Percentiles rank a stretch among this genome's conserved stretches.
Conservation (phyloP, 1,140 invertebrate genomes). For the Liolophura sinensis region DNA sequence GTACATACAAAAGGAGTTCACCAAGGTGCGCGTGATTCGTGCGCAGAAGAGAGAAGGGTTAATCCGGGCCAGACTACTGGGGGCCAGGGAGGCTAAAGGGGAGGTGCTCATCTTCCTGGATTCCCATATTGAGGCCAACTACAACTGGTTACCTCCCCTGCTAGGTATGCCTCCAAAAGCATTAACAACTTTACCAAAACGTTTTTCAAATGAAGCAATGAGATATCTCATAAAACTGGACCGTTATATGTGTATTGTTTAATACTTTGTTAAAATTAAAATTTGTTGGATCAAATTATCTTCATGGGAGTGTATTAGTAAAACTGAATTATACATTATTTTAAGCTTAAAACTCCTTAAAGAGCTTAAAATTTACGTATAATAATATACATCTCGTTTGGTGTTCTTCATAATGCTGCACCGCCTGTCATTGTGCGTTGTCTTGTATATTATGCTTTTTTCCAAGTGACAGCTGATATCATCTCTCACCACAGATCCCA, state of each 20-base stretch:
- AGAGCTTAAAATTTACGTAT: too few relatives aligned
- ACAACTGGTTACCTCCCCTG: constrained; percentile 81
- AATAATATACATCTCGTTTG: too few relatives aligned
- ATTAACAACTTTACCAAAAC: too few relatives aligned
- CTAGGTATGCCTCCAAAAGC: constrained; percentile 66
- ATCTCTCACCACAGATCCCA: constrained; percentile 62
- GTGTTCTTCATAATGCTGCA: too few relatives aligned
- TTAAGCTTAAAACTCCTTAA: too few relatives aligned
- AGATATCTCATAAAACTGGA: neutral
- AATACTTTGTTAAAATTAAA: neutral
- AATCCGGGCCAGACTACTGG: constrained; percentile 45
- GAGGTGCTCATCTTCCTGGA: constrained; percentile 87
- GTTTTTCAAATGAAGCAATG: neutral
- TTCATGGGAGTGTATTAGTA: too few relatives aligned
- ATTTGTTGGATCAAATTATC: too few relatives aligned
- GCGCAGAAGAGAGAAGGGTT: constrained; percentile 4
- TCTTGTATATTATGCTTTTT: too few relatives aligned
- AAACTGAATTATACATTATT: too few relatives aligned
- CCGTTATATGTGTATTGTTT: too few relatives aligned
- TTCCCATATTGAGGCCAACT: constrained; percentile 84
- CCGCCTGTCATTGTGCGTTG: too few relatives aligned
- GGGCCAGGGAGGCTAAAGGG: constrained; percentile 75
- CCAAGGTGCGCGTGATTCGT: neutral
- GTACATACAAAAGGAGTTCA: constrained; percentile 63
- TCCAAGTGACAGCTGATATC: too few relatives aligned